Evolutionary conservation across 2,888 invertebrate genomes (phyloP), one percentile per base, ranked within the genome.

Genomic region (Axea sp.): DNA sequence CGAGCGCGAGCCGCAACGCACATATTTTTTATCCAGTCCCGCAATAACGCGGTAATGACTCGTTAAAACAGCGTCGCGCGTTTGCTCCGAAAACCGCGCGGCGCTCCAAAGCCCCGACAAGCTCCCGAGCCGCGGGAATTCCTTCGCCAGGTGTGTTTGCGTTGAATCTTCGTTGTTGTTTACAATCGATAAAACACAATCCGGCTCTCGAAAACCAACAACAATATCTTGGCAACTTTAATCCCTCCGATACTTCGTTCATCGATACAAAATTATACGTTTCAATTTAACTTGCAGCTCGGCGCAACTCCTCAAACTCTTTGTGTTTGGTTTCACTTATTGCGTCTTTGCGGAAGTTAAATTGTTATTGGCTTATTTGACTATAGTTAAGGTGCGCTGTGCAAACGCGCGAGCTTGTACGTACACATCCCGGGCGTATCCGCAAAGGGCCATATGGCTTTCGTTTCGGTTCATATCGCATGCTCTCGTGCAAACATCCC

Each of bases 311-410:
- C 5, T 26, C 35, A 7, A 31, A 51, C 60, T 49, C 45, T 69
- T 60, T 68, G 49, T 68, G 53, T 60, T 59, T 69, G 53, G 51
- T 59, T 60, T 53, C 59, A 60, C 60, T 59, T 57, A 59, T 68
- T 68, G 43, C 59, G 53, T 69, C 59, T 69, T 60, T 37, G 60
- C 53, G 60, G 15, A 68, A 68, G 68, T 69, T 68, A 59, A 51
- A 68, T 59, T 59, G 68, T 68, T 69, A 60, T 69, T 69, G 53
- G 60, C 68, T 69, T 53, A 60, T 69, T 69, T 69, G 60, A 59
- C 68, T 69, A 69, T 37, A 69, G 68, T 59, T 53, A 60, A 69
- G 60, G 68, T 59, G 68, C 49, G 39, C 67, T 57, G 59, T 33
- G 43, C 45, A 69, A 69, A 69, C 68, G 68, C 59, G 19, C 49